Base-by-base conservation (phyloP, 2,113 vertebrate genomes). In the Petrocephalus zakoni region DNA sequence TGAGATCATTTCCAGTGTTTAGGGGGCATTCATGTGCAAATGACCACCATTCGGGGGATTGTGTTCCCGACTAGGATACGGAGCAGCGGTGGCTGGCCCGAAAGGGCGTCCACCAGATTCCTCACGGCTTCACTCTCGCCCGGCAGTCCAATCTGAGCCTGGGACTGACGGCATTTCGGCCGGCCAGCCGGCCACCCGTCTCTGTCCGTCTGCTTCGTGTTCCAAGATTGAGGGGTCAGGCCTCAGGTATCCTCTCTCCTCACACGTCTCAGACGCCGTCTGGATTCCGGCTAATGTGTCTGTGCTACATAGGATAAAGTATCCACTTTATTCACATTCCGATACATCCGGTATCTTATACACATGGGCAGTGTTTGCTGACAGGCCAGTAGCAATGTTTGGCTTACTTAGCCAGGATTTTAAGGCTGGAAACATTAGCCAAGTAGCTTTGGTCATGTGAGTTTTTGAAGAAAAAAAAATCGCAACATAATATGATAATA, bases 1-100 rank as follows among this genome's bases (percentile, higher is more conserved):
- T 78, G 72, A 78, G 72, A 78, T 78, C 72, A 78, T 78, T 42
- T 78, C 72, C 29, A 42, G 29, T 78, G 72, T 78, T 78, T 78
- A 78, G 72, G 72, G 72, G 13, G 72, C 34, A 42, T 78, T 78
- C 72, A 42, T 78, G 72, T 78, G 72, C 72, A 78, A 78, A 78
- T 78, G 72, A 78, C 29, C 34, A 0, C 13, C 72, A 7, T 42
- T 78, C 13, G 64, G 5, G 34, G 72, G 72, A 78, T 78, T 78
- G 72, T 34, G 72, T 19, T 19, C 34, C 72, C 17, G 72, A 19
- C 5, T 78, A 2, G 0, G 72, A 0, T 78, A 42, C 5, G 6
- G 72, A 0, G 72, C 72, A 11, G 34, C 34, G 1, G 4, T 75
- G 29, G 34, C 34, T 7, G 68, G 34, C 68, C 68, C 34, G 68